Evolutionary conservation across 2,113 vertebrate species (phyloP), one percentile per base, ranked within the genome.

Genomic region (Siniperca chuatsi): DNA sequence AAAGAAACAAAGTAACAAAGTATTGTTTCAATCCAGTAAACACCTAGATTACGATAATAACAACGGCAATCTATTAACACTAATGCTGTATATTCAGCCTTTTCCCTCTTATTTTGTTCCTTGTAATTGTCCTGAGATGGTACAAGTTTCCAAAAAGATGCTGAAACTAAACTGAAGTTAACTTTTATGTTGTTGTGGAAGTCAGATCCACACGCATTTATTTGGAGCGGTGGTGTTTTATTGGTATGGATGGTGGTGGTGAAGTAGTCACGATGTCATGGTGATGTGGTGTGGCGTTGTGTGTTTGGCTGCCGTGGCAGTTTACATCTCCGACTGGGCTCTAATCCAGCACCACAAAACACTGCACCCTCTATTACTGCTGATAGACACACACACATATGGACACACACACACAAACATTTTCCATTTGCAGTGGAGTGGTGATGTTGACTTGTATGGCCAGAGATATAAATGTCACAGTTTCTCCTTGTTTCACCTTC

Each of bases 381-480:
- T 15, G 37, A 44, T 3, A 44, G 0, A 42, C 52, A 62, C 67
- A 72, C 44, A 64, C 46, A 64, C 16, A 62, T 9, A 21, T 29
- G 21, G 16, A 72, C 78, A 64, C 9, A 65, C 44, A 50, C 16
- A 23, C 10, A 33, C 61, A 65, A 16, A 46, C 16, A n/a, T 7
- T 58, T 66, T 46, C 58, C 62, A 62, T 55, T 52, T 29, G 48
- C 76, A 29, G 71, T 40, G 25, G 20, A 35, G 68, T 6, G 37
- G 8, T 82, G 79, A 85, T 40, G 75, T 7, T 82, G 75, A 87
- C 79, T 82, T 69, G 62, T 55, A 23, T 85, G 79, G 58, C 76
- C 79, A 83, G 4, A 82, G 52, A 73, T 37, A 84, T 82, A 67
- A 82, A 70, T 54, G 44, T 89, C 80, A 78, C 71, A 6, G 46